Base-by-base conservation (phyloP, 2,113 vertebrate species). In the Mellivora capensis region DNA sequence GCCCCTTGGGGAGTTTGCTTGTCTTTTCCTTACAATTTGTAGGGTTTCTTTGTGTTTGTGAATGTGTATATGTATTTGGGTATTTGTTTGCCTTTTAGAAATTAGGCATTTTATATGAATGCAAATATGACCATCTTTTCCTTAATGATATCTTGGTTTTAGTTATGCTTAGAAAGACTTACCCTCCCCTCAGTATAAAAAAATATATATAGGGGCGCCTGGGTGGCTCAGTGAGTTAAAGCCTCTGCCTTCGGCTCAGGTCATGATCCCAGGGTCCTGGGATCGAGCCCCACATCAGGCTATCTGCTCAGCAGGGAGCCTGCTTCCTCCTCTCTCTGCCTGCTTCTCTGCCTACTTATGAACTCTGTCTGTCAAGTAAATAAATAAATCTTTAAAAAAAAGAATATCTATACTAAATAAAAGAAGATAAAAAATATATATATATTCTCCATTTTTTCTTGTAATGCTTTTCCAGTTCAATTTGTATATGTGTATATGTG, bases 1-100 rank as follows among this genome's bases (percentile, higher is more conserved):
- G n/a, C 64, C n/a, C 52, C 61, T 76, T 93, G 47, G 29, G 20
- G 27, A 29, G 20, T 95, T 91, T 95, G 8, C 21, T n/a, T 94
- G 18, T 90, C 52, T 93, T 83, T 93, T 82, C 84, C 14, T 62
- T 90, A 89, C 4, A 44, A 96, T 69, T 93, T 93, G 23, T 67
- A 87, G 29, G 25, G 77, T 82, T 79, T 95, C 64, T 88, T 77
- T 86, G 82, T 69, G n/a, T 93, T 76, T 90, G 31, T n/a, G 77
- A 90, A 83, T 49, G n/a, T 10, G 27, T 71, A 4, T 61, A 13
- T 39, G 14, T 89, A 6, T 95, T 80, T 85, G 44, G 69, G 34
- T 21, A 54, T 54, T 54, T 64, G 25, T 81, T 83, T 91, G 47
- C 57, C 64, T 81, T 86, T 83, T 47, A 85, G 57, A 94, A 59